These are phyloP conservation scores for Octodon degus DNA, from an alignment of 2,113 vertebrate genomes.

Conservation along the genomic window DNA sequence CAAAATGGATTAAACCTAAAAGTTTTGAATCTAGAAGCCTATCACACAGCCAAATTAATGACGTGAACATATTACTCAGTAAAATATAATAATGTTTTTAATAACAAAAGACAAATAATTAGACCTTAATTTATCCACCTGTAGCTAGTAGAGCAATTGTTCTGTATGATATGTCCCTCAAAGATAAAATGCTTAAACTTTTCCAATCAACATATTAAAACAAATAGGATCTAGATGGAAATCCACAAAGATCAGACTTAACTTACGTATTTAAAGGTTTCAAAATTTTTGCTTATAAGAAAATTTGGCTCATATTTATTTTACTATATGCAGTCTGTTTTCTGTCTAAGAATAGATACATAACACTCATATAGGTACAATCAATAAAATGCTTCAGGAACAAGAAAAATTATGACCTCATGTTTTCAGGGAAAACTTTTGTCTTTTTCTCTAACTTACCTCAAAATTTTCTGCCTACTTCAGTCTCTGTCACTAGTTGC, in stretches of 20 bases:
- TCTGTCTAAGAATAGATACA: neutral
- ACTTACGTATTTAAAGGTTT: conserved; percentile 1
- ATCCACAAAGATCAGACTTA: conserved; percentile 32
- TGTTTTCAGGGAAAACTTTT: neutral
- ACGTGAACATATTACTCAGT: neutral
- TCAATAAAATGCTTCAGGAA: neutral
- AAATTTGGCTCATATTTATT: neutral
- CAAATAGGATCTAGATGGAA: neutral
- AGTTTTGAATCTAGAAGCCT: conserved; percentile 40
- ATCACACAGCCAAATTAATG: neutral
- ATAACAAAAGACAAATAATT: conserved; percentile 58
- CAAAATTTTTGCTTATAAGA: neutral
- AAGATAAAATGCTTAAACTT: conserved; percentile 49
- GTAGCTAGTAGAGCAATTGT: conserved; percentile 29
- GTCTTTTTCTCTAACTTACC: neutral
- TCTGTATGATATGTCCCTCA: neutral
- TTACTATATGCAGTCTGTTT: neutral
- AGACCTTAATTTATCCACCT: conserved; percentile 6
- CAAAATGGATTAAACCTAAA: conserved; percentile 15
- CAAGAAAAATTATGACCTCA: neutral
- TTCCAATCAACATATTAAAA: neutral
- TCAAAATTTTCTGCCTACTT: neutral
- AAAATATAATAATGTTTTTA: conserved; percentile 34
- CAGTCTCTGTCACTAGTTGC: neutral
- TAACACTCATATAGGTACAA: neutral